These are phyloP conservation scores for Zaprionus kolodkinae DNA, from an alignment of 1,140 invertebrate genomes.

Conservation along the genomic window DNA sequence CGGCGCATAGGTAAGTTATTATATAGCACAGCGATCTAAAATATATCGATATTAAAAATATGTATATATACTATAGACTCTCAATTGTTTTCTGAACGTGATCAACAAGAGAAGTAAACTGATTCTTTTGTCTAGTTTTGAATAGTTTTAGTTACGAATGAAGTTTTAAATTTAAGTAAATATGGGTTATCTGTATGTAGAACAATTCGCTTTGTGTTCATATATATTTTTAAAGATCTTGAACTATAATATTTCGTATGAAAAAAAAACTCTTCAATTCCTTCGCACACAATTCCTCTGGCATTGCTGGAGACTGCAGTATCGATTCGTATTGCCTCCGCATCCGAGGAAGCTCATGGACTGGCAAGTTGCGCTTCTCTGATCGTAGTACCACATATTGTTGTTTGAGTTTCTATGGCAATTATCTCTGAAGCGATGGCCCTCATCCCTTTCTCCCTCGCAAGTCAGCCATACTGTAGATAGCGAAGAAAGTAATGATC, in stretches of 20 bases:
- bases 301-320: constrained; percentile 8
- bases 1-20: neutral
- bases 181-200: neutral
- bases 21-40: neutral
- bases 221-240: too few relatives aligned
- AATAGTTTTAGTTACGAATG: neutral
- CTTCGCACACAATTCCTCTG: neutral
- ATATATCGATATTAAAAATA: neutral
- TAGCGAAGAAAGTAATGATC: neutral
- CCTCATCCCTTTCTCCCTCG: neutral
- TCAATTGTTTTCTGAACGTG: neutral
- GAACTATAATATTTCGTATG: too few relatives aligned
- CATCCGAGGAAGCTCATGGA: constrained; percentile 2
- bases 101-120: neutral
- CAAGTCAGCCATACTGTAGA: constrained; percentile 2
- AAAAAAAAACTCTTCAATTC: neutral
- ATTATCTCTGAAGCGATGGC: neutral
- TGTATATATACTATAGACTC: neutral
- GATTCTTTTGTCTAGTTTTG: neutral
- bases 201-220: too few relatives aligned
- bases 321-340: constrained; percentile 24
- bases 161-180: neutral
- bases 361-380: constrained; percentile 2
- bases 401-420: neutral
- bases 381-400: constrained; percentile 18